Percentiles rank a stretch among this genome's conserved stretches.
phyloP scores from a whole-genome alignment of 2,113 vertebrate genomes.

The Pedetes capensis region DNA sequence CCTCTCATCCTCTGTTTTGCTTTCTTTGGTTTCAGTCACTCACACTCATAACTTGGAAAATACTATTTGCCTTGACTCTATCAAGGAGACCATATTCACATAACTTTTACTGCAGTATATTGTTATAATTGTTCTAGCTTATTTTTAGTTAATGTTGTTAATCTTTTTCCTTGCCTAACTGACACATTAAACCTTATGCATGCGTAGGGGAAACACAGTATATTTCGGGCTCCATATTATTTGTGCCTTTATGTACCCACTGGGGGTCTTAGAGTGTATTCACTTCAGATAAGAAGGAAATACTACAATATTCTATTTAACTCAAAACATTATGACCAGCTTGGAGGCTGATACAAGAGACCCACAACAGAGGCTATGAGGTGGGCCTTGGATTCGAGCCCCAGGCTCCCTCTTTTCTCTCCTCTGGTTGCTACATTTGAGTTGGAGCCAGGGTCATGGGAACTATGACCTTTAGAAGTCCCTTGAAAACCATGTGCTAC shows the following conservation, averaged over 20 bases:
- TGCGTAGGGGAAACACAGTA: not conserved
- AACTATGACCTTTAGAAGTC: not conserved
- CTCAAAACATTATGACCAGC: not conserved
- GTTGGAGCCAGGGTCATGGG: not conserved
- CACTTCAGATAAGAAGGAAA: not conserved
- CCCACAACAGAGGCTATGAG: not conserved
- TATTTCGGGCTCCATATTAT: not conserved
- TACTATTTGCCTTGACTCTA: not conserved
- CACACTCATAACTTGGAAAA: not conserved
- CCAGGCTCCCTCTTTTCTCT: not conserved
- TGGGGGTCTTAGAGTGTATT: not conserved
- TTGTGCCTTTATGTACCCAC: not conserved
- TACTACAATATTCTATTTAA: not conserved
- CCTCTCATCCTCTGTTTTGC: not conserved
- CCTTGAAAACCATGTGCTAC: not conserved
- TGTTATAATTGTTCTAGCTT: not conserved
- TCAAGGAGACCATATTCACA: not conserved
- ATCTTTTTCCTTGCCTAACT: not conserved
- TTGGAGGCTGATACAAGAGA: rapidly evolving
- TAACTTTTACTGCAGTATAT: not conserved
- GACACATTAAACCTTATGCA: not conserved
- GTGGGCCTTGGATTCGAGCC: not conserved
- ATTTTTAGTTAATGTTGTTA: not conserved
- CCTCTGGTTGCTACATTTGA: not conserved
- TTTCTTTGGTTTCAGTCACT: not conserved